Conservation (phyloP, 1,140 invertebrate species). For the Gonioctena quinquepunctata region DNA sequence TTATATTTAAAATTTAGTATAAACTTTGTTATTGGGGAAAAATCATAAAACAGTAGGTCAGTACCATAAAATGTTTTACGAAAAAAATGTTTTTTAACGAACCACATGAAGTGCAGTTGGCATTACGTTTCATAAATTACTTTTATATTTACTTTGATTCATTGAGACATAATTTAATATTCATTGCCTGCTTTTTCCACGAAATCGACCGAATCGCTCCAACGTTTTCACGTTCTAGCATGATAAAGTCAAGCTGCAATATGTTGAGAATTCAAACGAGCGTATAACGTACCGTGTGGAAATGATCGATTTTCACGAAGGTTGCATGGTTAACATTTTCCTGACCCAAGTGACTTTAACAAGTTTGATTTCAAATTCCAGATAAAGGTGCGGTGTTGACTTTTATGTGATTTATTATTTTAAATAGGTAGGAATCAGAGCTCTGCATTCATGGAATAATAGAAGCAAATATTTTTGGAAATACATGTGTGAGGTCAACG, state of each 20-base stretch:
- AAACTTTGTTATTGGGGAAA: too few species aligned
- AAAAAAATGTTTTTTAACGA: too few species aligned
- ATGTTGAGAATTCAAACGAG: background rate
- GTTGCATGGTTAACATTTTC: slow-evolving; percentile 30
- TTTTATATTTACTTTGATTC: too few species aligned
- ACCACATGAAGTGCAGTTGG: too few species aligned
- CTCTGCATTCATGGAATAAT: background rate
- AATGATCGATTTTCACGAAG: slow-evolving; percentile 29
- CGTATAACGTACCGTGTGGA: slow-evolving; percentile 21
- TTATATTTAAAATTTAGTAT: too few species aligned
- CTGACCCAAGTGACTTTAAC: slow-evolving; percentile 32
- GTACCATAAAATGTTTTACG: too few species aligned
- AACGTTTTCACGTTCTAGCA: background rate
- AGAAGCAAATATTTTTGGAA: too few species aligned
- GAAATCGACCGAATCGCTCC: background rate
- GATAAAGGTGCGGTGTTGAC: slow-evolving; percentile 36
- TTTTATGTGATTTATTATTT: slow-evolving; percentile 33
- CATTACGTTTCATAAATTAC: too few species aligned
- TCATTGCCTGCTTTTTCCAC: background rate
- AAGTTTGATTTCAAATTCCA: slow-evolving; percentile 32
- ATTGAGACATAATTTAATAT: background rate
- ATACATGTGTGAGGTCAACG: too few species aligned
- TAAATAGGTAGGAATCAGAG: slow-evolving; percentile 10
- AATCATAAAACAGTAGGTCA: too few species aligned
- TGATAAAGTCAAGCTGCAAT: slow-evolving; percentile 1